Percentiles rank a stretch among this genome's conserved stretches.
Conservation (phyloP, 2,888 invertebrate species). For the Drosophila fungiperda region DNA sequence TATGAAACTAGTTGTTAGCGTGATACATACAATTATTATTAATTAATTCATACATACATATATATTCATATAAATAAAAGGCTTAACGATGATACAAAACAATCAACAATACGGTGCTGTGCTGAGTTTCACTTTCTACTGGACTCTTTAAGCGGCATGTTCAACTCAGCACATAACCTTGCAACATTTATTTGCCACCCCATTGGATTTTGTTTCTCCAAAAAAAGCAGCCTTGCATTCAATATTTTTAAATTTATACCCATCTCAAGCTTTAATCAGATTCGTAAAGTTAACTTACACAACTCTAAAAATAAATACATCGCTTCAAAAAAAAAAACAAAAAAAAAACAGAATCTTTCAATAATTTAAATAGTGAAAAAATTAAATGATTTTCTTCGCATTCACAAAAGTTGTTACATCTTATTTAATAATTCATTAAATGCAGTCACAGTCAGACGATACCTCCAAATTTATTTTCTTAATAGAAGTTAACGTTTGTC, state of each 20-base stretch:
- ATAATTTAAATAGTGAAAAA: background rate
- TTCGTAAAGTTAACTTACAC: background rate
- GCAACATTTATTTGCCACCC: slow-evolving; percentile 29
- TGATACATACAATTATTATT: slow-evolving; percentile 73
- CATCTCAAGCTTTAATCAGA: slow-evolving; percentile 2
- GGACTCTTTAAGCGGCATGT: background rate
- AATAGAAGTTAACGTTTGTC: slow-evolving; percentile 45
- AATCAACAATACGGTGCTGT: slow-evolving; percentile 24
- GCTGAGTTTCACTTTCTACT: slow-evolving; percentile 21
- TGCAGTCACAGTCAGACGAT: slow-evolving; percentile 56
- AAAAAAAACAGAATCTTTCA: background rate
- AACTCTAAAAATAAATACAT: slow-evolving; percentile 4
- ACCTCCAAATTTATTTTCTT: slow-evolving; percentile 25
- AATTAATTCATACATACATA: slow-evolving; percentile 67
- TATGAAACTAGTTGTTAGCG: slow-evolving; percentile 76
- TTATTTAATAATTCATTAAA: slow-evolving; percentile 40
- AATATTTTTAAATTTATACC: slow-evolving; percentile 3
- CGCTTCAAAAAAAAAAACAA: background rate
- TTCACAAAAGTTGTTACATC: slow-evolving; percentile 4
- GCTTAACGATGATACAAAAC: slow-evolving; percentile 62
- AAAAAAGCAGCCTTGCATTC: slow-evolving; percentile 9
- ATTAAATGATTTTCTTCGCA: slow-evolving; percentile 4
- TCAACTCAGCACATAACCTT: slow-evolving; percentile 31
- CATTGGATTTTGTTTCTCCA: slow-evolving; percentile 1
- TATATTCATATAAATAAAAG: slow-evolving; percentile 55